Base-by-base conservation (phyloP, 2,888 invertebrate genomes). In the Argyra leucocephala region DNA sequence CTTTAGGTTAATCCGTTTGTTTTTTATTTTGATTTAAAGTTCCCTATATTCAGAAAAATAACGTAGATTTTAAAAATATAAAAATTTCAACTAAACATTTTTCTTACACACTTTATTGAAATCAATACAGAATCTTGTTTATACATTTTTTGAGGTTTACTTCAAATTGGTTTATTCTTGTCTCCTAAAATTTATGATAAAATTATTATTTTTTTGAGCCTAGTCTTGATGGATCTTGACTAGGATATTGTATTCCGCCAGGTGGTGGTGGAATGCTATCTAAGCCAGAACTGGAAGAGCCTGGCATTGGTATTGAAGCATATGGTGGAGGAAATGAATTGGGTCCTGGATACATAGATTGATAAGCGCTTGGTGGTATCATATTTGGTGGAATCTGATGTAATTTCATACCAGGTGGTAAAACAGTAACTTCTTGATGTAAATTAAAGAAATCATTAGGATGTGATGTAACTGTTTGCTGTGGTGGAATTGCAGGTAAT, bases 161-260 rank as follows among this genome's bases (percentile, higher is more conserved):
- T 31, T 31, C 12, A 31, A 31, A 10, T 31, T 10, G 12, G 31
- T 31, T 31, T 31, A 12, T 6, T 31, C 31, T 31, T 31, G 12
- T 10, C 31, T 31, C 12, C 31, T 31, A 31, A 1, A 10, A 10
- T 31, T 31, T 31, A 10, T 31, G 3, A 31, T 48, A 48, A 31
- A 26, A 61, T 26, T 70, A 79, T 69, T 80, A 79, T 64, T 80
- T 78, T 0, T 77, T 67, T 0, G 92, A 87, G 0, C 96, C 96
- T 80, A 96, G 86, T 31, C 96, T 83, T 57, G 90, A 88, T 0
- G 98, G 98, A 83, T 99, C 98, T 80, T 98, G 98, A 75, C 96
- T 96, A 4, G 98, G 97, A 83, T 99, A 99, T 80, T 97, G 96
- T 62, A 88, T 82, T 0, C 85, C 82, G 1, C 86, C 80, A 9